These are phyloP conservation scores for Calliopsis andreniformis DNA, from an alignment of 1,140 invertebrate species.

Conservation along the genomic window DNA sequence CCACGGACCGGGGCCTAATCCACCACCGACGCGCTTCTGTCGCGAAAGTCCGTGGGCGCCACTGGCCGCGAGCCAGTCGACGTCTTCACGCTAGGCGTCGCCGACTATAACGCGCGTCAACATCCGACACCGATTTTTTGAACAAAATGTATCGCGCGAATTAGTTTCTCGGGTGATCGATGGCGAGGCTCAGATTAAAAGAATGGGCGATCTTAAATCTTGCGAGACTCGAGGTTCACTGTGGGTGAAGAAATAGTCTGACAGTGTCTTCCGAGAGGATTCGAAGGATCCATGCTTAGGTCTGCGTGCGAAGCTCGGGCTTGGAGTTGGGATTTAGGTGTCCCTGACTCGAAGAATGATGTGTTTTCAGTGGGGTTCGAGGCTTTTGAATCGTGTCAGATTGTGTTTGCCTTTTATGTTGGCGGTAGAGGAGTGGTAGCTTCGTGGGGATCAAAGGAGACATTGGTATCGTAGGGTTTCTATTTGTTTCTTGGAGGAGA, in stretches of 20 bases:
- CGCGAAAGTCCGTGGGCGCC: slow-evolving; percentile 44
- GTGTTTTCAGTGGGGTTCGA: not conserved
- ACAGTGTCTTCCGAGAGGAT: no score
- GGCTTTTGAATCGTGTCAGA: not conserved
- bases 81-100: no score
- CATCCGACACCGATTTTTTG: no score
- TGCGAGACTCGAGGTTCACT: no score
- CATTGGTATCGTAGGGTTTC: not conserved
- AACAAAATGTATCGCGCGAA: no score
- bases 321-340: not conserved
- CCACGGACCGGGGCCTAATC: slow-evolving; percentile 62
- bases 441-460: not conserved
- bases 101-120: no score
- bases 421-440: not conserved
- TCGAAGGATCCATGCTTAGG: no score
- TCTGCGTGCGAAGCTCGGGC: not conserved
- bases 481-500: not conserved
- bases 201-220: no score
- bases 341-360: not conserved
- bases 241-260: no score
- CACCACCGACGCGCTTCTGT: not conserved
- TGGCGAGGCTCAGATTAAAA: no score
- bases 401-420: not conserved
- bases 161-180: no score
- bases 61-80: slow-evolving; percentile 55